Conservation (phyloP, 1,140 invertebrate species). For the Drosophila chauvacae region DNA sequence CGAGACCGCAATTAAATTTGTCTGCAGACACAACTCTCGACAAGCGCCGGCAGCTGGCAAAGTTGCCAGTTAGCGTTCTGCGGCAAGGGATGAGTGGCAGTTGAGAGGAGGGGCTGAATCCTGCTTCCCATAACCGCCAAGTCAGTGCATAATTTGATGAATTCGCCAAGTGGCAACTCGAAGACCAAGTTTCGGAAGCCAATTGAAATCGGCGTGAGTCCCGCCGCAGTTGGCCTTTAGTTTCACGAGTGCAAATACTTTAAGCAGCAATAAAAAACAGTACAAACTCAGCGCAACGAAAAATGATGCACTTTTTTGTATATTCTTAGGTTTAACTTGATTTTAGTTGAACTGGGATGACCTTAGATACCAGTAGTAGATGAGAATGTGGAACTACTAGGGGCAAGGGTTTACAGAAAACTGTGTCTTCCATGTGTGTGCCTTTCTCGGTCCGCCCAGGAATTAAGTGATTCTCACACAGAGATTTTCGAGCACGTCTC, state of each 20-base stretch:
- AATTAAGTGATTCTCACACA: slow-evolving; percentile 6
- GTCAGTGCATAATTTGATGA: slow-evolving; percentile 58
- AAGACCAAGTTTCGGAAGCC: slow-evolving; percentile 44
- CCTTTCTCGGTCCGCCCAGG: background rate
- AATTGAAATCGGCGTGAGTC: slow-evolving; percentile 35
- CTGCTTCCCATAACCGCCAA: slow-evolving; percentile 11
- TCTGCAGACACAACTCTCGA: slow-evolving; percentile 27
- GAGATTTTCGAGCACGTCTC: slow-evolving; percentile 7
- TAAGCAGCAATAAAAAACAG: background rate
- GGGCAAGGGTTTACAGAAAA: background rate
- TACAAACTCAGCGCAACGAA: background rate
- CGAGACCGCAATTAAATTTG: slow-evolving; percentile 51
- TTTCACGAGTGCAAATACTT: background rate
- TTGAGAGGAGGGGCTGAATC: background rate
- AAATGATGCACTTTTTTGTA: background rate
- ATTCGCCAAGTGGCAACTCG: slow-evolving; percentile 55
- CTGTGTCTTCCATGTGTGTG: background rate
- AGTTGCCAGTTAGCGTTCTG: slow-evolving; percentile 20
- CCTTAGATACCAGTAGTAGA: background rate
- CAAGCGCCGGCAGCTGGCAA: slow-evolving; percentile 30
- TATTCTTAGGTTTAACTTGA: background rate
- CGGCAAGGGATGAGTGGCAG: slow-evolving; percentile 23
- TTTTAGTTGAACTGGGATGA: background rate
- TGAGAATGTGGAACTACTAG: no score
- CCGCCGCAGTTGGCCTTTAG: slow-evolving; percentile 2